phyloP scores from a whole-genome alignment of 2,888 invertebrate species.

The Microchrysa polita region DNA sequence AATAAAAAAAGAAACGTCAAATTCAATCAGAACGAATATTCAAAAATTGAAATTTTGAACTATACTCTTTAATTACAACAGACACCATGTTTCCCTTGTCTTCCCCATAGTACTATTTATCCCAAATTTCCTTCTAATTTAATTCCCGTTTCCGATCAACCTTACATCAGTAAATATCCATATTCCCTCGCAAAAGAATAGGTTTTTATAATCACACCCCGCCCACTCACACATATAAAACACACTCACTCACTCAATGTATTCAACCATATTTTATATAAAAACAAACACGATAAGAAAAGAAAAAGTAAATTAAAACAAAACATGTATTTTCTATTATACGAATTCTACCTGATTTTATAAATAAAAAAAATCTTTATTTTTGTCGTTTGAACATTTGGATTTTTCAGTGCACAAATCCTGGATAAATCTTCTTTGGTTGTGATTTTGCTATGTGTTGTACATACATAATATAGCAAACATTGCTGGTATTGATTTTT shows the following conservation, averaged over 20 bases:
- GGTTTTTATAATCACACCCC: background rate
- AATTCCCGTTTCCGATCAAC: slow-evolving; percentile 13
- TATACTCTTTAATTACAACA: too few species aligned
- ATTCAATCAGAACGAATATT: slow-evolving; percentile 18
- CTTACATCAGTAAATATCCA: slow-evolving; percentile 18
- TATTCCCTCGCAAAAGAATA: slow-evolving; percentile 7
- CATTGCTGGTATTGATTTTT: too few species aligned
- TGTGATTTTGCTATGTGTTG: too few species aligned
- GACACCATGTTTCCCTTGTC: too few species aligned
- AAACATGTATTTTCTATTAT: slow-evolving; percentile 42
- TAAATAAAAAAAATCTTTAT: slow-evolving; percentile 33
- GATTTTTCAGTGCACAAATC: slow-evolving; percentile 9
- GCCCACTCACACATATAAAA: background rate
- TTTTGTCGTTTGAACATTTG: slow-evolving; percentile 32
- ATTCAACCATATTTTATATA: slow-evolving; percentile 35
- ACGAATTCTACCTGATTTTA: slow-evolving; percentile 43
- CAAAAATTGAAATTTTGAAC: slow-evolving; percentile 16
- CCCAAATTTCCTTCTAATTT: slow-evolving; percentile 15
- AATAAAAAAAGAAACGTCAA: slow-evolving; percentile 3
- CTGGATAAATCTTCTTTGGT: too few species aligned
- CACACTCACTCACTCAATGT: slow-evolving; percentile 25
- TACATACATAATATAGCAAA: too few species aligned
- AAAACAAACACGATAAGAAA: slow-evolving; percentile 1
- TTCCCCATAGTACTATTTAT: slow-evolving; percentile 5
- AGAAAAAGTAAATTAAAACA: slow-evolving; percentile 4